These are phyloP conservation scores for Zalophus californianus DNA, from an alignment of 2,797 vertebrate species.

Conservation along the genomic window DNA sequence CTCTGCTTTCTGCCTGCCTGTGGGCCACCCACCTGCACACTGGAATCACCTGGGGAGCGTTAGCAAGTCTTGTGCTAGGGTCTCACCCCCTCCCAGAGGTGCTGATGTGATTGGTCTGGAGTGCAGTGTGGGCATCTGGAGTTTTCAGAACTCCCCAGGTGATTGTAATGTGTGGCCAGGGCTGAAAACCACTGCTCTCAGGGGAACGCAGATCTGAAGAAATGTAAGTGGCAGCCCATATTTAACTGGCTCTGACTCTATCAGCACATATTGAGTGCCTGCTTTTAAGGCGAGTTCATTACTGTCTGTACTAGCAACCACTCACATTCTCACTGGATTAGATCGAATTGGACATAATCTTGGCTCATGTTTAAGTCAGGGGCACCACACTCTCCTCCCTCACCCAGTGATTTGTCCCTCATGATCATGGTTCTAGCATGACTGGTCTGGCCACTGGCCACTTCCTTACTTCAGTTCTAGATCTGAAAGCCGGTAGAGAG, in stretches of 20 bases:
- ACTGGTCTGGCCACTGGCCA: not conserved
- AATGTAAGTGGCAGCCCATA: not conserved
- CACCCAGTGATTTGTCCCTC: not conserved
- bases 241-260: constrained; percentile 31
- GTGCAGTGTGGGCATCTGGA: not conserved
- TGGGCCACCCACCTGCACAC: not conserved
- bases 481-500: not conserved
- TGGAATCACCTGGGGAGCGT: not conserved
- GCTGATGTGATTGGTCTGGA: not conserved
- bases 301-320: constrained; percentile 4
- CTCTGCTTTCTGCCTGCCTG: not conserved
- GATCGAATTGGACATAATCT: not conserved
- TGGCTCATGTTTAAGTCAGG: constrained; percentile 12
- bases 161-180: not conserved
- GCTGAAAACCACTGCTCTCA: not conserved
- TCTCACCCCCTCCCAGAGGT: not conserved
- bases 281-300: constrained; percentile 56
- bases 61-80: not conserved
- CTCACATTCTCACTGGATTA: constrained; percentile 41
- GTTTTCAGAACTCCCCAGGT: constrained; percentile 51
- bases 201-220: not conserved
- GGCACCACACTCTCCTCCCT: not conserved
- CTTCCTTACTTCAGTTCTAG: not conserved
- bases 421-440: not conserved
- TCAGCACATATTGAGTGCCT: not conserved